phyloP scores from a whole-genome alignment of 1,140 invertebrate species.

The Lamellibrachia luymesi region DNA sequence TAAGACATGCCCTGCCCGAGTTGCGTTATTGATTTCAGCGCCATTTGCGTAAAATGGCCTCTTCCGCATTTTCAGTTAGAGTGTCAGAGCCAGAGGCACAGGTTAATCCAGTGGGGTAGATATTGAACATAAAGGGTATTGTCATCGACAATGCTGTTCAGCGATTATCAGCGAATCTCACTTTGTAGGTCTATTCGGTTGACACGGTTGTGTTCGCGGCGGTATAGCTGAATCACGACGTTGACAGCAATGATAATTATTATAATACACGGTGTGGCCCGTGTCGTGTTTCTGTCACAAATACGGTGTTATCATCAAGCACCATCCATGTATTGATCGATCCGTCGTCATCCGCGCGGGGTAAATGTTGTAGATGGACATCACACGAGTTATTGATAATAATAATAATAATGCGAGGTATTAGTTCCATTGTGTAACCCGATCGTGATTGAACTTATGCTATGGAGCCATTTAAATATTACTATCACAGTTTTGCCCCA shows the following conservation, averaged over 20 bases:
- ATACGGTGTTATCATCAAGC: neutral
- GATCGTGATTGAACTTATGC: neutral
- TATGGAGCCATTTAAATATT: neutral
- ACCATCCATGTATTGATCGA: neutral
- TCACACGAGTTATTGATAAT: neutral
- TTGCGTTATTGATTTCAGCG: neutral
- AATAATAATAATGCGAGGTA: neutral
- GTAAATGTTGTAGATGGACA: neutral
- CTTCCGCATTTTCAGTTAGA: neutral
- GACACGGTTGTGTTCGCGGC: neutral
- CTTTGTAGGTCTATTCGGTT: neutral
- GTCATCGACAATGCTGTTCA: neutral
- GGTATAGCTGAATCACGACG: neutral
- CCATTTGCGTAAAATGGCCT: neutral
- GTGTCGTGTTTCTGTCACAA: neutral
- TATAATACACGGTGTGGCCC: neutral
- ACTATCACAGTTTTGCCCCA: neutral
- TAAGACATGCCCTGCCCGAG: neutral
- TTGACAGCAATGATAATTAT: neutral
- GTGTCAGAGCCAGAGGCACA: neutral
- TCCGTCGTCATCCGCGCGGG: neutral
- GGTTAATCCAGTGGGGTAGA: neutral
- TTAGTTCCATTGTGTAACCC: neutral
- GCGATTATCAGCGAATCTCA: neutral
- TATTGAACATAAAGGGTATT: neutral